A percentile compares a stretch with the other conserved stretches of the same genome.
Conservation (phyloP, 2,888 invertebrate species). For the Ptilodon capucinus region DNA sequence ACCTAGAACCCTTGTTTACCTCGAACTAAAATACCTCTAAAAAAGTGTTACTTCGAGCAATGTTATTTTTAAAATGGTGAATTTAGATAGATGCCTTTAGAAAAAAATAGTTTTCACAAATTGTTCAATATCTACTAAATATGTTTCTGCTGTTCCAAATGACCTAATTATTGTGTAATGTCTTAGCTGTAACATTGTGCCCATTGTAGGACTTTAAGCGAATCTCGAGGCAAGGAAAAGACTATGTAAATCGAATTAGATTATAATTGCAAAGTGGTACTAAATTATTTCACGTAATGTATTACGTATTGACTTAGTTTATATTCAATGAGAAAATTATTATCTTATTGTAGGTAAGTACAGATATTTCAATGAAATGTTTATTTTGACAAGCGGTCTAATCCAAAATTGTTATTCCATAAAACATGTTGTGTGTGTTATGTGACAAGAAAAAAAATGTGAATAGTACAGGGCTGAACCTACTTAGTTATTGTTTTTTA, state of each 20-base stretch:
- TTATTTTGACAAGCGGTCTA: too few relatives aligned
- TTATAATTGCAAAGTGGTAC: slow-evolving; percentile 20
- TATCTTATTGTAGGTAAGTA: not conserved
- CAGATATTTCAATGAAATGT: not conserved
- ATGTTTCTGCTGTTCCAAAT: not conserved
- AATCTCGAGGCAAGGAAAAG: slow-evolving; percentile 34
- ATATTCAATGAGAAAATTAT: not conserved
- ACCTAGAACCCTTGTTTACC: too few relatives aligned
- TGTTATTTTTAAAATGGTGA: too few relatives aligned
- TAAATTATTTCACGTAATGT: not conserved
- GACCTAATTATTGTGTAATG: slow-evolving; percentile 9
- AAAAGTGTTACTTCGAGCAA: too few relatives aligned
- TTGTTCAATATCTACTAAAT: not conserved
- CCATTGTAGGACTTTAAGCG: slow-evolving; percentile 34
- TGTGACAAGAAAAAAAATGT: too few relatives aligned
- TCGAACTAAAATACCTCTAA: too few relatives aligned
- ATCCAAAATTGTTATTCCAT: too few relatives aligned
- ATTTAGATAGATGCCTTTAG: too few relatives aligned
- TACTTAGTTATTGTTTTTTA: too few relatives aligned
- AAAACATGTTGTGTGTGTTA: too few relatives aligned
- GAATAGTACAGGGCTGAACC: too few relatives aligned
- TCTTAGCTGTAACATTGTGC: slow-evolving; percentile 31
- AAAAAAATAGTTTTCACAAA: too few relatives aligned
- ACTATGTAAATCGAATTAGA: slow-evolving; percentile 40
- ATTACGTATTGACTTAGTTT: not conserved